These are phyloP conservation scores for Tauraco erythrolophus DNA, from an alignment of 2,113 vertebrate species.

Conservation along the genomic window DNA sequence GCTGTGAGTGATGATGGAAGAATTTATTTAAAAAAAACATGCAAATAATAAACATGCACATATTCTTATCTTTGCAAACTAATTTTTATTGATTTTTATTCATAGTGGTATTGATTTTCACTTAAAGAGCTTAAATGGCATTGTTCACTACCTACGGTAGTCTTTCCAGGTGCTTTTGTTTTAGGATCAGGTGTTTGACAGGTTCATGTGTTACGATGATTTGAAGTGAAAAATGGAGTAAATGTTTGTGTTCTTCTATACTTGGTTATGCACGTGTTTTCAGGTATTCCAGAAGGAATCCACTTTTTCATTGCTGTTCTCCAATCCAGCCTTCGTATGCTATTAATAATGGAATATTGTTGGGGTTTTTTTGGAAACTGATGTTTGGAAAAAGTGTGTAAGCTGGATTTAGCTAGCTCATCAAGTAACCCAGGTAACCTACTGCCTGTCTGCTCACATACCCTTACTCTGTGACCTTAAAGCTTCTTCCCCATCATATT, in stretches of 20 bases:
- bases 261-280: not conserved
- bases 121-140: not conserved
- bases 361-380: not conserved
- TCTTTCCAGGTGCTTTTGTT: not conserved
- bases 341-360: not conserved
- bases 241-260: not conserved
- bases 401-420: not conserved
- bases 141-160: not conserved
- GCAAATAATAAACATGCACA: too few species aligned
- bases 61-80: not conserved
- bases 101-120: not conserved
- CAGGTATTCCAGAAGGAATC: not conserved
- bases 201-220: not conserved
- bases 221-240: not conserved
- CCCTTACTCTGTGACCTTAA: not conserved
- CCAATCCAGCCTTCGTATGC: not conserved
- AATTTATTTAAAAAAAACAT: not conserved
- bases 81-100: not conserved
- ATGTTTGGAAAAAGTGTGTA: not conserved
- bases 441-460: not conserved
- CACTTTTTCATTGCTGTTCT: not conserved
- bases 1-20: not conserved
- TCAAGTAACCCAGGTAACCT: not conserved
- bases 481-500: not conserved
- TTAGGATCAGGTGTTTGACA: not conserved